Base-by-base conservation (phyloP, 2,797 vertebrate species). In the Craterocephalus amniculus region DNA sequence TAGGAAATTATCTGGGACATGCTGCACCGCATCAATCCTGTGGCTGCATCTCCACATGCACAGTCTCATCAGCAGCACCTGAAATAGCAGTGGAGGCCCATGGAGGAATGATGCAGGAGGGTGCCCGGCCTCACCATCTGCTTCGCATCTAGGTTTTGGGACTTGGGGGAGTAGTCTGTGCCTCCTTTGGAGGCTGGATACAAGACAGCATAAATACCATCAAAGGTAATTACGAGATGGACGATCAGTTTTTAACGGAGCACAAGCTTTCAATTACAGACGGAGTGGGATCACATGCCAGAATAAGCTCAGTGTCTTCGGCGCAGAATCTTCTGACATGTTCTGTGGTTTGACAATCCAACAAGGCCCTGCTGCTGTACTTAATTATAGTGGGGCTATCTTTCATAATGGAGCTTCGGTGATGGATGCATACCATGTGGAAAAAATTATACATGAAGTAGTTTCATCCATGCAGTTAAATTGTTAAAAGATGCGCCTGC, bases 51-150 rank as follows among this genome's bases (percentile, higher is more conserved):
- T 76, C 70, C 78, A 79, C 69, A 72, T 76, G 65, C 76, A 76
- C 67, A 65, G 73, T 76, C 82, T 90, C 89, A 87, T 88, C 89
- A 79, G 83, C 65, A 54, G 67, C 76, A 89, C 89, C 89, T 92
- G 85, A 91, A 91, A 90, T 86, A 92, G 90, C 81, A 81, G 77
- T 82, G 54, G 72, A 84, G 67, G 81, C 74, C 78, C 72, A 66
- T 60, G 85, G 74, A 86, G 73, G 59, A 74, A 81, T 26, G 31
- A 74, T 66, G 54, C 49, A 60, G 62, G 84, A 83, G 71, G 72
- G 32, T 70, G 60, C 74, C 70, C 63, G 13, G 81, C 72, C 83
- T 78, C 64, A 27, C 87, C 91, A 89, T 91, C 85, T 89, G 88
- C 78, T 85, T 82, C 67, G 78, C 35, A 88, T 80, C 76, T 81